Evolutionary conservation across 1,140 invertebrate genomes (phyloP).

Genomic region (Stenopsyche tienmushanensis): DNA sequence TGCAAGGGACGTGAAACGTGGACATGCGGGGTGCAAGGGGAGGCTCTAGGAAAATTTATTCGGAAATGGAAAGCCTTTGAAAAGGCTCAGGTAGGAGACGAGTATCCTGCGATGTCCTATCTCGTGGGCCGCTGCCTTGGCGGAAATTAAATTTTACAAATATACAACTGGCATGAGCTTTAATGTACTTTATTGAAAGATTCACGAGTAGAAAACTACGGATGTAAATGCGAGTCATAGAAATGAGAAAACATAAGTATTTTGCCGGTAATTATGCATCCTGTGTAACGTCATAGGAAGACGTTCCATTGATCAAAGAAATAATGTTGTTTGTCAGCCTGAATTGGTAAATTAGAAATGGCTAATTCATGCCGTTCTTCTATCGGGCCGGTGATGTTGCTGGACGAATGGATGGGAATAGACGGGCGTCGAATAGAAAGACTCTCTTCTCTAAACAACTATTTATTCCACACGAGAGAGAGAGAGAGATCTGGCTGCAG

Average conservation of each 20-base stretch:
- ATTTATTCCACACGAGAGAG: no score
- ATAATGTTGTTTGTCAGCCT: neutral
- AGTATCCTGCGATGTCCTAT: slow-evolving; percentile 29
- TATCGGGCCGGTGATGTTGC: no score
- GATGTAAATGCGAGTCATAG: slow-evolving; percentile 3
- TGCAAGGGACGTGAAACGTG: neutral
- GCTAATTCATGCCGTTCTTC: no score
- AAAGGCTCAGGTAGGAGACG: slow-evolving; percentile 28
- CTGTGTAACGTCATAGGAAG: no score
- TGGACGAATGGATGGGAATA: no score
- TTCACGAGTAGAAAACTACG: slow-evolving; percentile 17
- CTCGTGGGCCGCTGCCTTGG: slow-evolving; percentile 13
- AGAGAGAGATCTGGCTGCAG: no score
- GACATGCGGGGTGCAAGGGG: neutral
- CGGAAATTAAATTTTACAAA: slow-evolving; percentile 37
- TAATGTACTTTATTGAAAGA: slow-evolving; percentile 27
- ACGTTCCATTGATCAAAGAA: no score
- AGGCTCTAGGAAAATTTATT: slow-evolving; percentile 19
- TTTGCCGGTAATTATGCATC: neutral
- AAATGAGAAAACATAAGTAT: neutral
- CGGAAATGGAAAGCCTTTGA: slow-evolving; percentile 34
- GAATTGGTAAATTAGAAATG: no score
- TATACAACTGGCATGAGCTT: slow-evolving; percentile 22
- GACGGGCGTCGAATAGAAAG: no score
- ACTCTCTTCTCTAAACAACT: no score